Evolutionary conservation across 2,888 invertebrate species (phyloP), one percentile per base, ranked within the genome.

Genomic region (Smittia aterrima): DNA sequence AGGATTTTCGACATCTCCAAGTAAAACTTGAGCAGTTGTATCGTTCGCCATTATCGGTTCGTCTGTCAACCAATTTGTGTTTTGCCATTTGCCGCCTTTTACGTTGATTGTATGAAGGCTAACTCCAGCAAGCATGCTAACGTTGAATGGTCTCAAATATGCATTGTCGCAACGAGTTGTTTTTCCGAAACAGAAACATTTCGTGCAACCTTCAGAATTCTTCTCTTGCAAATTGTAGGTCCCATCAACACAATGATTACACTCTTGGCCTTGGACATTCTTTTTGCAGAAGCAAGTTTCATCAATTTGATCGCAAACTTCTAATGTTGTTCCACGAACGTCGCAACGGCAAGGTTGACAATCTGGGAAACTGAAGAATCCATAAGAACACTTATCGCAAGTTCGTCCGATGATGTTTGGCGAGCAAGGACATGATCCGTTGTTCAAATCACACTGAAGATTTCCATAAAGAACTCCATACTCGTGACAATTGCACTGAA

Each of bases 171-270:
- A 98, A 6, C 91, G 85, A 0, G 91, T 90, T 0, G 96, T 94
- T 82, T 94, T 93, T 0, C 96, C 96, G 81, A 97, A 99, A 81
- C 99, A 99, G 88, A 95, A 98, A 80, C 99, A 99, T 78, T 93
- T 92, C 1, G 96, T 95, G 80, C 98, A 99, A 0, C 98, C 99
- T 1, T 91, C 89, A 0, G 92, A 90, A 81, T 98, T 96, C 74
- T 84, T 85, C 1, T 87, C 86, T 81, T 95, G 92, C 38, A 99
- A 85, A 81, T 97, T 92, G 84, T 95, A 99, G 2, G 93, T 93
- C 16, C 96, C 96, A 40, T 93, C 92, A 76, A 88, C 87, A 81
- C 98, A 99, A 0, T 88, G 85, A 78, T 94, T 91, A 80, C 98
- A 99, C 27, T 74, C 74, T 75, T 87, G 84, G 1, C 93, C 94